Evolutionary conservation across 2,113 vertebrate species (phyloP).

Genomic region (Penelope pileata): DNA sequence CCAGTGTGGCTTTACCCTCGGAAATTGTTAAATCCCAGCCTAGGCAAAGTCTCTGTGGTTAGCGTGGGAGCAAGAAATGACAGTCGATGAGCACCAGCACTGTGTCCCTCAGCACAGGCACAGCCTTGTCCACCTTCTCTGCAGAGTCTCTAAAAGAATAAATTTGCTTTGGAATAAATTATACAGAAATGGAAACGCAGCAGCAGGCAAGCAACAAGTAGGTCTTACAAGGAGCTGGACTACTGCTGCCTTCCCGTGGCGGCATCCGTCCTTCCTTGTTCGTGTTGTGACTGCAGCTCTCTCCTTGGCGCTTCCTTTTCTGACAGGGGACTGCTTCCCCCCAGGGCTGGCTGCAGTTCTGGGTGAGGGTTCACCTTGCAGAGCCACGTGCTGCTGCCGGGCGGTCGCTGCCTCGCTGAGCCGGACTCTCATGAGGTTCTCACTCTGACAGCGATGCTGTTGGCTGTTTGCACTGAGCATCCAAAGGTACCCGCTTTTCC

Average conservation of each 20-base stretch:
- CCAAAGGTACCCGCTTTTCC: not conserved
- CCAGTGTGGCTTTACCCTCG: not conserved
- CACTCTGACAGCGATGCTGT: not conserved
- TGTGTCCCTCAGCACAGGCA: not conserved
- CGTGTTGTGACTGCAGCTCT: not conserved
- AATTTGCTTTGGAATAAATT: conserved; percentile 26
- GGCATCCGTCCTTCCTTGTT: conserved; percentile 2
- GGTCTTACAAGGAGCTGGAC: not conserved
- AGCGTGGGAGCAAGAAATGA: not conserved
- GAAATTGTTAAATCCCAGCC: not conserved
- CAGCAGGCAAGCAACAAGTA: not conserved
- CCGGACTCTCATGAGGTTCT: not conserved
- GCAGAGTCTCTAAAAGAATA: conserved; percentile 12
- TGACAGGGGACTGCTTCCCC: no score
- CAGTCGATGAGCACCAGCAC: not conserved
- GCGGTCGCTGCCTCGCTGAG: not conserved
- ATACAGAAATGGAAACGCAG: not conserved
- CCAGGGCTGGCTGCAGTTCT: conserved; percentile 6
- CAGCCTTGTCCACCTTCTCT: not conserved
- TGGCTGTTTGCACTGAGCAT: not conserved
- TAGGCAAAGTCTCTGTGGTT: conserved; percentile 1
- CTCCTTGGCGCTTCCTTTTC: conserved; percentile 11
- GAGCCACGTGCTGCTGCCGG: not conserved
- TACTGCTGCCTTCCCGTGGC: not conserved
- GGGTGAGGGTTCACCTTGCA: not conserved